These are phyloP conservation scores for Todiramphus chloris DNA, from an alignment of 2,113 vertebrate species.

Conservation along the genomic window DNA sequence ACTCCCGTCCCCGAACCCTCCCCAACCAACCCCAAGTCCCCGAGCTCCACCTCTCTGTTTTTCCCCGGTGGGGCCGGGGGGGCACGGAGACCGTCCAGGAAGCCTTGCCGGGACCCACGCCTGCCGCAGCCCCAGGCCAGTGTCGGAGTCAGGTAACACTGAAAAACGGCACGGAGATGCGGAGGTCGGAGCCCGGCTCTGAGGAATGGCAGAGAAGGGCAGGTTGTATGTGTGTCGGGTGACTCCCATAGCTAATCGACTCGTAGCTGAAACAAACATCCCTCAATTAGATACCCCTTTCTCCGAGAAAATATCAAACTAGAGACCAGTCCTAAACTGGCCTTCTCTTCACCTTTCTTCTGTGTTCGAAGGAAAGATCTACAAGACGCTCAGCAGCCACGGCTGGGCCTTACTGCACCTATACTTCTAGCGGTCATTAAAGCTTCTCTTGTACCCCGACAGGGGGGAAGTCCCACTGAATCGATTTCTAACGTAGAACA, in stretches of 20 bases:
- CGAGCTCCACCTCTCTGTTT: neutral
- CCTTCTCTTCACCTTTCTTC: neutral
- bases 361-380: neutral
- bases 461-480: neutral
- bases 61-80: too few relatives aligned
- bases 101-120: neutral
- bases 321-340: neutral
- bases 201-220: neutral
- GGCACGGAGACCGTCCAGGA: neutral
- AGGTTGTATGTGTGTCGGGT: neutral
- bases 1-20: too few relatives aligned
- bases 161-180: rapidly evolving
- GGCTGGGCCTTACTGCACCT: neutral
- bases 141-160: neutral
- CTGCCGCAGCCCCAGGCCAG: neutral
- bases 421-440: neutral
- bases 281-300: neutral
- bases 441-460: neutral
- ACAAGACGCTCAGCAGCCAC: neutral
- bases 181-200: neutral
- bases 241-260: neutral
- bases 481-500: neutral
- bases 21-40: rapidly evolving
- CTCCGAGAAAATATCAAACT: rapidly evolving
- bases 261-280: neutral